Percentiles rank a stretch among this genome's conserved stretches.
Evolutionary conservation across 2,797 vertebrate species (phyloP).

Genomic region (Threskiornis aethiopicus): DNA sequence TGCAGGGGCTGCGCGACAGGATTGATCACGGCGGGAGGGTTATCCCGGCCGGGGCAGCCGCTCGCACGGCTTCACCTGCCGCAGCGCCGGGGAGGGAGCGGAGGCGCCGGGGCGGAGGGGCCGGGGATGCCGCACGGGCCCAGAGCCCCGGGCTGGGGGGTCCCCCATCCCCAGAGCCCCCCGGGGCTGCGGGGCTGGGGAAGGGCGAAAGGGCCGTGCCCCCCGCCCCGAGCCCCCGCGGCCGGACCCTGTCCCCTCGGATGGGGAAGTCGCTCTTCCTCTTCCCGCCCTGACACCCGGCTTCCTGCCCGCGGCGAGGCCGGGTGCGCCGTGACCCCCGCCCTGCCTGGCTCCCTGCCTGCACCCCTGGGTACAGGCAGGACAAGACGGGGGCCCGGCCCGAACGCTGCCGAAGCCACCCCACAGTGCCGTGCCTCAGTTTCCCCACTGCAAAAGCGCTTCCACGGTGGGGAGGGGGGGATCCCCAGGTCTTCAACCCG

Average conservation of each 20-base stretch:
- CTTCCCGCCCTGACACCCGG: not conserved
- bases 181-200: not conserved
- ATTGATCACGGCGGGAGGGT: too few species aligned
- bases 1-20: not conserved
- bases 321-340: not conserved
- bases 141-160: not conserved
- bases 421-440: not conserved
- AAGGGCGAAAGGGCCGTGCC: not conserved
- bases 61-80: fast-evolving
- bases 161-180: not conserved
- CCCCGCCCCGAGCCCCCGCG: not conserved
- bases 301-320: not conserved
- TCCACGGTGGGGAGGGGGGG: fast-evolving
- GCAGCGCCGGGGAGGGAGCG: fast-evolving
- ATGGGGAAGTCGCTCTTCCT: not conserved
- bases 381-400: not conserved
- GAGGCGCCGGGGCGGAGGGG: not conserved
- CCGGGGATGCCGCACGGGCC: fast-evolving
- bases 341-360: not conserved
- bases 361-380: not conserved
- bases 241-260: not conserved
- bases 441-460: not conserved
- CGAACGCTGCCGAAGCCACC: not conserved
- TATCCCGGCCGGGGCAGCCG: fast-evolving
- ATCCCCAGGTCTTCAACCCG: not conserved